phyloP scores from a whole-genome alignment of 2,113 vertebrate species.

The Nannospalax galili region DNA sequence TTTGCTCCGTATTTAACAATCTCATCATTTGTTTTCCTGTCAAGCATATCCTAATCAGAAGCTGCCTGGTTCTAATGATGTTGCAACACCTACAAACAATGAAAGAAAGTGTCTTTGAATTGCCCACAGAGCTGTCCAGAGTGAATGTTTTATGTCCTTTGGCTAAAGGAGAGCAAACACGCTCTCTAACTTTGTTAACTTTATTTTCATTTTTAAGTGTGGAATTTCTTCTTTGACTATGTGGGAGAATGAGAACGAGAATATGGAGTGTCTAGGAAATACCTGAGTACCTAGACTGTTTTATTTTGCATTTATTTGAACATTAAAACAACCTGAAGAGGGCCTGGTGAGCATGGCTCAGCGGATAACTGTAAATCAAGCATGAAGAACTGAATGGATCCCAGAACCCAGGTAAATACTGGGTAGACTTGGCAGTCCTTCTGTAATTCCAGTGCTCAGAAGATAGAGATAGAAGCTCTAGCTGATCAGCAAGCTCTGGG shows the following conservation, averaged over 20 bases:
- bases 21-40: neutral
- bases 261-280: neutral
- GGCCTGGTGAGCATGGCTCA: neutral
- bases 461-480: neutral
- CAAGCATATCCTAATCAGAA: neutral
- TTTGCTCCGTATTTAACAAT: neutral
- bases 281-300: neutral
- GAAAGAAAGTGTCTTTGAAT: neutral
- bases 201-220: neutral
- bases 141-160: neutral
- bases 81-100: neutral
- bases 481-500: neutral
- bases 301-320: constrained; percentile 5
- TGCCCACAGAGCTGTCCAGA: neutral
- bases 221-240: neutral
- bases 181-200: neutral
- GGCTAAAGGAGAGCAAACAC: neutral
- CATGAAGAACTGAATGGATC: too few relatives aligned
- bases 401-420: neutral
- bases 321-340: neutral
- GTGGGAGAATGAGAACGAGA: neutral
- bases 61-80: neutral
- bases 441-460: neutral
- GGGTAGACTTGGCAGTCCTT: neutral
- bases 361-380: neutral